phyloP scores from a whole-genome alignment of 2,797 vertebrate species.

The Telmatherina bonti region DNA sequence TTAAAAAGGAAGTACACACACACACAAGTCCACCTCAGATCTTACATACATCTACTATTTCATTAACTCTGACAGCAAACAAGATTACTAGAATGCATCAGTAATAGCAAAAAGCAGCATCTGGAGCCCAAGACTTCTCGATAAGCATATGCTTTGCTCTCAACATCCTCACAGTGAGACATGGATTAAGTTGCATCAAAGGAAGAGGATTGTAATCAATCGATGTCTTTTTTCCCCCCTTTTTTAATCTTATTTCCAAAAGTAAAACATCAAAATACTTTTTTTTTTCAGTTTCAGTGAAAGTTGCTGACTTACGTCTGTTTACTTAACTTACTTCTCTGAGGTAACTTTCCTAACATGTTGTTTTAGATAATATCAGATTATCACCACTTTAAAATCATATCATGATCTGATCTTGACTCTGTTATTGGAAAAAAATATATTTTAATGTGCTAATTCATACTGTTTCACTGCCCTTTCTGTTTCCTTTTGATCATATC shows the following conservation, averaged over 20 bases:
- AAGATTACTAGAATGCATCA: constrained; percentile 62
- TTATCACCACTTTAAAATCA: background rate
- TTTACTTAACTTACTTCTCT: background rate
- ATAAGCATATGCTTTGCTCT: constrained; percentile 70
- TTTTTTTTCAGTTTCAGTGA: constrained; percentile 11
- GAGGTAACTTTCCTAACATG: background rate
- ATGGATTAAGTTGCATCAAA: constrained; percentile 78
- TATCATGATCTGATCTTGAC: background rate
- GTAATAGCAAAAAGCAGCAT: constrained; percentile 58
- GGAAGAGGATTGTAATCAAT: constrained; percentile 69
- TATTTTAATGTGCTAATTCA: constrained; percentile 44
- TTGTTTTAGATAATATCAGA: background rate
- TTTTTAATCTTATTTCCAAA: constrained; percentile 50
- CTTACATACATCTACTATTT: constrained; percentile 46
- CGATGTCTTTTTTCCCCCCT: constrained; percentile 48
- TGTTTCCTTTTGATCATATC: constrained; percentile 66
- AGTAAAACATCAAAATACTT: constrained; percentile 57
- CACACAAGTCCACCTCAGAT: constrained; percentile 11
- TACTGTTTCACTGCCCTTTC: constrained; percentile 51
- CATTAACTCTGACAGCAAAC: constrained; percentile 65
- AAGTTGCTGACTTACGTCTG: background rate
- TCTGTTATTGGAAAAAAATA: constrained; percentile 32
- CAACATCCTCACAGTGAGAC: constrained; percentile 71
- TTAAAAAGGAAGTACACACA: constrained; percentile 31
- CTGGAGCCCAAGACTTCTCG: constrained; percentile 51